Evolutionary conservation across 2,888 invertebrate species (phyloP).

Genomic region (Beris chalybata): DNA sequence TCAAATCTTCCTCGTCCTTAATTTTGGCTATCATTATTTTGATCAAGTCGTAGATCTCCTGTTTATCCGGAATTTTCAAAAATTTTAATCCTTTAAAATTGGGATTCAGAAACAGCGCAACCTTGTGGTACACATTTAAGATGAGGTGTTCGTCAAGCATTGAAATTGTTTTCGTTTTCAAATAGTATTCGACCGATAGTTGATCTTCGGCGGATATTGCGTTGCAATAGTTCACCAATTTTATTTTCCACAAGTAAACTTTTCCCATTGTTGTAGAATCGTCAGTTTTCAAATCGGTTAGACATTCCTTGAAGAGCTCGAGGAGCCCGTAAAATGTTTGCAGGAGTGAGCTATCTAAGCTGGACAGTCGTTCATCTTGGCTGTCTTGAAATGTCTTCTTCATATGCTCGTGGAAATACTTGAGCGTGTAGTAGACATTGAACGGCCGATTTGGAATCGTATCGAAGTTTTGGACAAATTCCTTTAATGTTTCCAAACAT

Average conservation of each 20-base stretch:
- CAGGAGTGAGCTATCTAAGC: constrained; percentile 15
- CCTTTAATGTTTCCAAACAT: constrained; percentile 12
- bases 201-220: constrained; percentile 19
- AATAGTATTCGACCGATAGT: constrained; percentile 23
- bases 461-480: constrained; percentile 16
- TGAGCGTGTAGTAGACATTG: constrained; percentile 21
- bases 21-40: constrained; percentile 22
- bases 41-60: constrained; percentile 23
- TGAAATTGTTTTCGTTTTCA: constrained; percentile 20
- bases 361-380: constrained; percentile 14
- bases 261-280: constrained; percentile 31
- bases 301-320: constrained; percentile 22
- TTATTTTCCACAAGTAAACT: constrained; percentile 38
- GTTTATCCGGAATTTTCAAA: constrained; percentile 32
- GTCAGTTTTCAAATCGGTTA: constrained; percentile 14
- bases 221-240: constrained; percentile 34
- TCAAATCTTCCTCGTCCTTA: constrained; percentile 21
- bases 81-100: constrained; percentile 39
- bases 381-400: constrained; percentile 20
- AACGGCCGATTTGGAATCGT: constrained; percentile 16
- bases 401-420: constrained; percentile 24
- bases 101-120: constrained; percentile 38
- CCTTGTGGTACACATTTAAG: constrained; percentile 36
- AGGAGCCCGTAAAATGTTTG: constrained; percentile 19
- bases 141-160: constrained; percentile 33